A percentile compares a stretch with the other conserved stretches of the same genome.
These are phyloP conservation scores for Sthenelais limicola DNA, from an alignment of 2,888 invertebrate species.

Conservation along the genomic window DNA sequence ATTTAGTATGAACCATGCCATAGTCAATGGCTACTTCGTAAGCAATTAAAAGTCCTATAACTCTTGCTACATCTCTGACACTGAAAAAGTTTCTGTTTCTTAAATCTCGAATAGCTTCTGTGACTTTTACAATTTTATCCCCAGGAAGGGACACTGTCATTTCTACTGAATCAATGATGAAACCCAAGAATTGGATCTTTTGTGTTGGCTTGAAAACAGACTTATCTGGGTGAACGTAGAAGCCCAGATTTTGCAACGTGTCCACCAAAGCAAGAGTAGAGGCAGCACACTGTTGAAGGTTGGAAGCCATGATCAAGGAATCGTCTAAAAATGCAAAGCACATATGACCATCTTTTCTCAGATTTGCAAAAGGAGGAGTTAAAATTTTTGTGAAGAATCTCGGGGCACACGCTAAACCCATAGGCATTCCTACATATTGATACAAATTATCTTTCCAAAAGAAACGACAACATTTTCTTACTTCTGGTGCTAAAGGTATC, in stretches of 20 bases:
- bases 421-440: neutral
- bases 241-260: neutral
- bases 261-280: neutral
- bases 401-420: neutral
- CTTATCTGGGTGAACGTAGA: neutral
- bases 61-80: neutral
- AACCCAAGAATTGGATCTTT: neutral
- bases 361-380: neutral
- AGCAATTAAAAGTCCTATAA: neutral
- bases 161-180: neutral
- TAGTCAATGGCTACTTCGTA: neutral
- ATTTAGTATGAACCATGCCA: neutral
- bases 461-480: neutral
- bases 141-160: neutral
- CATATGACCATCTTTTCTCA: neutral
- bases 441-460: neutral
- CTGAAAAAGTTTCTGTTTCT: neutral
- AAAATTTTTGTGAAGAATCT: neutral
- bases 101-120: neutral
- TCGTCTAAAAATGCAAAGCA: neutral
- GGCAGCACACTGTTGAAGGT: neutral
- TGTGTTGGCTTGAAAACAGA: neutral
- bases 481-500: neutral
- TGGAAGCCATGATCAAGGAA: neutral
- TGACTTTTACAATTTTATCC: neutral